Evolutionary conservation across 2,797 vertebrate species (phyloP).

Genomic region (Phyllotis vaccarum): DNA sequence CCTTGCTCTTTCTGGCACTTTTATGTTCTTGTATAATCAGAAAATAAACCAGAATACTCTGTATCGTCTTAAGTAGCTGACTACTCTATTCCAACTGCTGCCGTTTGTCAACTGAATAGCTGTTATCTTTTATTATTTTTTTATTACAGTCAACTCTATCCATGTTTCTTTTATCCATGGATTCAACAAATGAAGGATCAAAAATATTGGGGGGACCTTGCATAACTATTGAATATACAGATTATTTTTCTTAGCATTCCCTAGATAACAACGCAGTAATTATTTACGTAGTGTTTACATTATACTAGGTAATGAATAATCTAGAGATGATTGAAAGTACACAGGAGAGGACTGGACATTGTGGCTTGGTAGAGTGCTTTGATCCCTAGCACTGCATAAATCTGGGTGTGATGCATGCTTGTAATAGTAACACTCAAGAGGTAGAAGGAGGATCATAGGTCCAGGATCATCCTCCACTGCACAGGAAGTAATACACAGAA

Average conservation of each 20-base stretch:
- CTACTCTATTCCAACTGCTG: not conserved
- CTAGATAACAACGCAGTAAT: not conserved
- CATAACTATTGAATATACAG: not conserved
- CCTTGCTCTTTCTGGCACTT: not conserved
- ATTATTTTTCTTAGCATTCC: not conserved
- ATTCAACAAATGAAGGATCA: not conserved
- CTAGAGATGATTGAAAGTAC: not conserved
- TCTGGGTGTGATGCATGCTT: not conserved
- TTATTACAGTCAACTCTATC: not conserved
- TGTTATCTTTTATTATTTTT: not conserved
- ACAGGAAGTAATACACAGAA: too few species aligned
- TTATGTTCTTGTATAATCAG: not conserved
- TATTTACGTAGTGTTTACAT: not conserved
- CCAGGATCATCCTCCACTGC: not conserved
- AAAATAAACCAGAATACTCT: not conserved
- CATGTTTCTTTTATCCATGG: not conserved
- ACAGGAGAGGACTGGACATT: not conserved
- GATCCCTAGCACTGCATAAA: not conserved
- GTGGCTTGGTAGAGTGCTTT: not conserved
- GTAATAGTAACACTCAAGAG: not conserved
- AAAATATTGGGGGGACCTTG: not conserved
- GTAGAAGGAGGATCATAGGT: not conserved
- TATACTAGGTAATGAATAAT: not conserved
- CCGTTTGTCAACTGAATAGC: not conserved
- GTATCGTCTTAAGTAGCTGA: not conserved